Evolutionary conservation across 2,888 invertebrate species (phyloP), one percentile per base, ranked within the genome.

Genomic region (Parthenolecanium corni): DNA sequence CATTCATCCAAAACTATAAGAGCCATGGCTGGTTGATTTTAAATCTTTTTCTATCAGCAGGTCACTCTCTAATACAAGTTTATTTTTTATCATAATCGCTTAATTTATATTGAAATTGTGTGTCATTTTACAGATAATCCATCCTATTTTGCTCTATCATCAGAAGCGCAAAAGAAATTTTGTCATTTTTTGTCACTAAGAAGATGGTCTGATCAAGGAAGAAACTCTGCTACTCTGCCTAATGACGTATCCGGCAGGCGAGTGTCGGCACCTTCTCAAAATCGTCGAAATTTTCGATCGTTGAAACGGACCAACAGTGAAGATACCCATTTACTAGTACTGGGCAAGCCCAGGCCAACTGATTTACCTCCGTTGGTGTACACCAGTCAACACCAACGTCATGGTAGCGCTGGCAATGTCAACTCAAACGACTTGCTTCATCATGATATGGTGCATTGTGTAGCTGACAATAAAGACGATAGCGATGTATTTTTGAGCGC

Each of bases 81-180:
- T 14, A 38, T 38, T 38, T 38, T 38, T 38, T 38, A 38, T 38
- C 14, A 9, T 9, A 38, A 38, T 38, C 38, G 14, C 38, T n/a
- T n/a, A n/a, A n/a, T n/a, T n/a, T n/a, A n/a, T n/a, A n/a, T n/a
- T n/a, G n/a, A n/a, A n/a, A n/a, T n/a, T n/a, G n/a, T n/a, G n/a
- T 42, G 4, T 42, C 31, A 44, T 64, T 36, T 68, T 67, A 12
- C 68, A 70, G 86, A 86, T 76, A 86, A 86, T 74, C 86, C 86
- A 51, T 85, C 85, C 66, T 86, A 86, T 73, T 86, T 86, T 74
- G 80, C 84, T 70, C 74, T 70, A 78, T 80, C 67, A 77, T 79
- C 70, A 78, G 72, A 66, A 70, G 68, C 67, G 65, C 71, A 52
- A 64, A 68, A n/a, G 65, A 66, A 66, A 65, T 65, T 51, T 46